Percentiles rank a stretch among this genome's conserved stretches.
phyloP scores from a whole-genome alignment of 1,140 invertebrate genomes.

The Hestina assimilis region DNA sequence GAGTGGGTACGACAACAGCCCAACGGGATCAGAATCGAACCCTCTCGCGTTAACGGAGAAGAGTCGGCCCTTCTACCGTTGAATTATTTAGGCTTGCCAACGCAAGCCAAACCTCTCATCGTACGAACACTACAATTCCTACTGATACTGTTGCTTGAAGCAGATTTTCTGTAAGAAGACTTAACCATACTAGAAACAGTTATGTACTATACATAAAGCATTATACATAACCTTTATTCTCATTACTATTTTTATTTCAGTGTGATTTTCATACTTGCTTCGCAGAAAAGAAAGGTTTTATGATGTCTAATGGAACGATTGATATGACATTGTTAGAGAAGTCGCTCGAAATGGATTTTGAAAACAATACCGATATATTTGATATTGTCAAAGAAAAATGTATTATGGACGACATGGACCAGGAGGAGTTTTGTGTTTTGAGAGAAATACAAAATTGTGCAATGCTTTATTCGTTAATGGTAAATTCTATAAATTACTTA shows the following conservation, averaged over 20 bases:
- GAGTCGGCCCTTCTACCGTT: no score
- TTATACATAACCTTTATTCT: no score
- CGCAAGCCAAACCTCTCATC: no score
- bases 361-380: not conserved
- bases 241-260: conserved; percentile 4
- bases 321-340: not conserved
- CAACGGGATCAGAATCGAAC: no score
- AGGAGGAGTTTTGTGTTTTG: conserved; percentile 2
- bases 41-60: no score
- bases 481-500: not conserved
- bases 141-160: no score
- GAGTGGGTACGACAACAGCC: no score
- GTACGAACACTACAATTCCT: no score
- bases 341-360: not conserved
- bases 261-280: conserved; percentile 8
- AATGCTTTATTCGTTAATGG: not conserved
- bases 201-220: no score
- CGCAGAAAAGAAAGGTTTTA: conserved; percentile 1
- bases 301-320: conserved; percentile 7
- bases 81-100: no score
- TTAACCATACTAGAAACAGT: no score
- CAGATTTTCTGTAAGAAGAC: no score
- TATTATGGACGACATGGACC: not conserved
- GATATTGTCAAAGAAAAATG: conserved; percentile 12
- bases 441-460: conserved; percentile 5